phyloP scores from a whole-genome alignment of 2,797 vertebrate species.

The Phalanger gymnotis region DNA sequence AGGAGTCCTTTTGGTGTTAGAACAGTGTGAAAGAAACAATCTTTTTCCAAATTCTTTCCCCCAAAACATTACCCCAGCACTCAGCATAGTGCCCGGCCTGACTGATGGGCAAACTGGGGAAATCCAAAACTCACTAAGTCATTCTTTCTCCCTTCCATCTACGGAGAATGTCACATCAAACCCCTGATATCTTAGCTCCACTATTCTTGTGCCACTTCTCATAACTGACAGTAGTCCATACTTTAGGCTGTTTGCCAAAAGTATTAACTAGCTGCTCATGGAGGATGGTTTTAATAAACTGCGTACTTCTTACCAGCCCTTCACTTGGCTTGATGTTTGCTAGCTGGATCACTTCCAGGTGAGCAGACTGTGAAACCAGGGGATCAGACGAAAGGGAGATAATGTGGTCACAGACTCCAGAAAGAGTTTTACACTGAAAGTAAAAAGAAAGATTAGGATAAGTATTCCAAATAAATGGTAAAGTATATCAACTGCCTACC shows the following conservation, averaged over 20 bases:
- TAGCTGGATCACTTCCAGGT: slow-evolving; percentile 98
- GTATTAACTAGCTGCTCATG: slow-evolving; percentile 46
- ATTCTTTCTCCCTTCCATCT: slow-evolving; percentile 45
- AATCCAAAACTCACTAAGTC: slow-evolving; percentile 46
- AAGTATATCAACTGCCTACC: slow-evolving; percentile 39
- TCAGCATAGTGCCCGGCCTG: not conserved
- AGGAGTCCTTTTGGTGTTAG: slow-evolving; percentile 33
- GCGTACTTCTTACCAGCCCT: slow-evolving; percentile 93
- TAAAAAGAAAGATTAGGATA: slow-evolving; percentile 55
- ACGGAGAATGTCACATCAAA: slow-evolving; percentile 43
- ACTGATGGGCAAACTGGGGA: slow-evolving; percentile 21
- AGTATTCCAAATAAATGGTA: slow-evolving; percentile 29
- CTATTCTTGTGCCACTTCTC: slow-evolving; percentile 17
- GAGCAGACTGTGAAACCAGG: slow-evolving; percentile 98
- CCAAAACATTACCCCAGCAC: not conserved
- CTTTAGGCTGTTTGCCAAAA: slow-evolving; percentile 9
- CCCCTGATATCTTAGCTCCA: slow-evolving; percentile 23
- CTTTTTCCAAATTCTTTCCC: not conserved
- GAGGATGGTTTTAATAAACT: slow-evolving; percentile 80
- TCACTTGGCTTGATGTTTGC: slow-evolving; percentile 97
- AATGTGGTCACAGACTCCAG: slow-evolving; percentile 98
- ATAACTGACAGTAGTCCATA: slow-evolving; percentile 45
- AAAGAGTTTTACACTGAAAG: slow-evolving; percentile 97
- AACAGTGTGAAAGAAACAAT: slow-evolving; percentile 38
- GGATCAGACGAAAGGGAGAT: slow-evolving; percentile 98